Conservation (phyloP, 37 sponge, comb jelly and placozoan species). For the Cladorhizidae sp. region DNA sequence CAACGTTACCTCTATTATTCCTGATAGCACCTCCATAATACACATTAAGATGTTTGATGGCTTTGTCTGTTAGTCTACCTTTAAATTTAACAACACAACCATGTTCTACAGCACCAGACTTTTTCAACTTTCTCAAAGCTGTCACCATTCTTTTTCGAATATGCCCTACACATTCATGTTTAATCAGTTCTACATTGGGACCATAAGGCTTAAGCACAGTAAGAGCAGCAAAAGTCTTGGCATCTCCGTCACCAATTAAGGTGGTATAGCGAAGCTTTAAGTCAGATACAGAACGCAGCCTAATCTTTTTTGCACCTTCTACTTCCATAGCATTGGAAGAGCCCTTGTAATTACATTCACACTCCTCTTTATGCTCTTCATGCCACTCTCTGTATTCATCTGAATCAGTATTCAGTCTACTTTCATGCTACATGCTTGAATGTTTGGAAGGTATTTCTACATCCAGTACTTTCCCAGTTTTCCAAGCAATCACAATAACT, state of each 20-base stretch:
- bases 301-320: not conserved
- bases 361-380: too few species aligned
- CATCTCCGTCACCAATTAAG: too few species aligned
- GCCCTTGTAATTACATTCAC: too few species aligned
- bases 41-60: conserved; percentile 1
- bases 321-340: not conserved
- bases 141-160: too few species aligned
- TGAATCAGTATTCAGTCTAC: not conserved
- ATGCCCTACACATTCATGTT: too few species aligned
- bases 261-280: conserved; percentile 6
- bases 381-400: too few species aligned
- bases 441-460: not conserved
- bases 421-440: not conserved
- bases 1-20: not conserved
- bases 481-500: too few species aligned
- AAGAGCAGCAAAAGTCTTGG: not conserved
- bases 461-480: too few species aligned
- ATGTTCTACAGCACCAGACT: not conserved
- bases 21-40: conserved; percentile 17
- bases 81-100: not conserved
- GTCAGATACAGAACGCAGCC: not conserved
- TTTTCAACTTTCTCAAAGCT: too few species aligned
- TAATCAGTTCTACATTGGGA: too few species aligned
- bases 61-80: conserved; percentile 1
- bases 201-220: too few species aligned